These are phyloP conservation scores for Limenitis camilla DNA, from an alignment of 2,888 invertebrate genomes.

Conservation along the genomic window DNA sequence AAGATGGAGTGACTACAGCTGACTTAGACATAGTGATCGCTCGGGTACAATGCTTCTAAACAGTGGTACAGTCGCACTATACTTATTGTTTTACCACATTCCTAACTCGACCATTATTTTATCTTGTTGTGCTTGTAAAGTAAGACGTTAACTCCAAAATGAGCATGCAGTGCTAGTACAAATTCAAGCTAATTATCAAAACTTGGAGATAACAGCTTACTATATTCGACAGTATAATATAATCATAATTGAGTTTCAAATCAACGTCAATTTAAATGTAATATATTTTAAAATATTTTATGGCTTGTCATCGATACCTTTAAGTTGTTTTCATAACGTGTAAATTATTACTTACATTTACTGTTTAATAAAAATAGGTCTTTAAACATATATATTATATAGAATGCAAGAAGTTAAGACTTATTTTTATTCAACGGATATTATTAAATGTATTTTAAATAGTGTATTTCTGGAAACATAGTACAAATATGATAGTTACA, in stretches of 20 bases:
- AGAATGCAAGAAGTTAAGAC: slow-evolving; percentile 3
- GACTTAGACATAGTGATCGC: slow-evolving; percentile 44
- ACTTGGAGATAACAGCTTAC: too few relatives aligned
- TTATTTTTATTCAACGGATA: slow-evolving; percentile 3
- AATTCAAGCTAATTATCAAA: too few relatives aligned
- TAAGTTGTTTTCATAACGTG: neutral
- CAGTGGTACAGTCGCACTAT: slow-evolving; percentile 61
- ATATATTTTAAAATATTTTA: neutral
- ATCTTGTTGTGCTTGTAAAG: too few relatives aligned
- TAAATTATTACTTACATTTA: neutral
- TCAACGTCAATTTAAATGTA: too few relatives aligned
- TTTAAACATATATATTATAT: slow-evolving; percentile 10
- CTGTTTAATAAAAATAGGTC: slow-evolving; percentile 8
- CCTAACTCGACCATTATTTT: neutral
- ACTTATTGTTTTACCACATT: slow-evolving; percentile 12
- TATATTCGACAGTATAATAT: too few relatives aligned
- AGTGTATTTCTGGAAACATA: too few relatives aligned
- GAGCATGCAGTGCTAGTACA: neutral
- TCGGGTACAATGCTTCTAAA: slow-evolving; percentile 59
- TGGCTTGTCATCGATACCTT: neutral
- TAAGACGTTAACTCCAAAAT: neutral
- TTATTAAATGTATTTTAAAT: too few relatives aligned
- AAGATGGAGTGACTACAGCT: slow-evolving; percentile 48
- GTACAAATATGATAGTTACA: too few relatives aligned
- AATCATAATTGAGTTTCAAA: too few relatives aligned